Evolutionary conservation across 2,113 vertebrate genomes (phyloP), one percentile per base, ranked within the genome.

Genomic region (Gallinago undulata): DNA sequence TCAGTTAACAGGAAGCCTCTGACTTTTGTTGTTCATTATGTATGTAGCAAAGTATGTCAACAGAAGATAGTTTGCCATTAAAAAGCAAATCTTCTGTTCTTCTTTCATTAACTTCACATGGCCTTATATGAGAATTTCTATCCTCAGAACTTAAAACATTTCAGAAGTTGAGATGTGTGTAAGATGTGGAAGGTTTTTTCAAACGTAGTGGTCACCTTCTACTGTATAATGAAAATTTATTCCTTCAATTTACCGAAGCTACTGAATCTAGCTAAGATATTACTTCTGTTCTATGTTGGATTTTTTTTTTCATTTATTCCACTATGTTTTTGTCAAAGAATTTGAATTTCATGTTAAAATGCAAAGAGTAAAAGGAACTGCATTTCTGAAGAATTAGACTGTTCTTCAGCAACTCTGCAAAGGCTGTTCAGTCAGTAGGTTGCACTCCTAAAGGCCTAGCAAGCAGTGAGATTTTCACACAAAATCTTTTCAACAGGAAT

Each of bases 1-100:
- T 53, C 41, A 33, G 89, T 91, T 95, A 96, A 86, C 67, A 93
- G 68, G 67, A 94, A 87, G 64, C 73, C 33, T 17, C 84, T 96
- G 84, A 76, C 62, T 94, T 96, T 33, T 75, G n/a, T 62, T 92
- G 77, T 66, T 89, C 30, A 6, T 94, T 83, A 30, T 55, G 24
- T 37, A 5, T 72, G 17, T 82, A 57, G 35, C 47, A 41, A 43
- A 72, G 19, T 60, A 21, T 77, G 74, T 77, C 43, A 69, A 66
- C 68, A 92, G 39, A 70, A 55, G 17, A 80, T 31, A 33, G 31
- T 56, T 60, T 75, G 39, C 69, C 56, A 76, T 47, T 59, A 35
- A 66, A 76, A 73, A 48, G 35, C 15, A 60, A 18, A n/a, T 60
- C 17, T 73, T 87, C 31, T 41, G 11, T 0, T 64, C 92, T 84